These are phyloP conservation scores for Cariama cristata DNA, from an alignment of 2,113 vertebrate genomes.

Conservation along the genomic window DNA sequence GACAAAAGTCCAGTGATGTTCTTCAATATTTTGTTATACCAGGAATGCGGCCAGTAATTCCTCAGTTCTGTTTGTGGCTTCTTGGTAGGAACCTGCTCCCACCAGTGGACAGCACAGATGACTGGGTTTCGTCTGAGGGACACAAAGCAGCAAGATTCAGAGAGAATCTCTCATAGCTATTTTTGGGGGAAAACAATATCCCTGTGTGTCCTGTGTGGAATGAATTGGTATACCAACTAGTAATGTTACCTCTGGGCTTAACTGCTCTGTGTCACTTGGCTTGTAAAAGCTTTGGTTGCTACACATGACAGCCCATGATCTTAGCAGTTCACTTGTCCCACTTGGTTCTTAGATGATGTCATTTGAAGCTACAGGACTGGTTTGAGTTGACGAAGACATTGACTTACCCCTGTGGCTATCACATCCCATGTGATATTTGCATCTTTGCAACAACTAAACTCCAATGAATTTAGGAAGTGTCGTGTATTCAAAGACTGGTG, in stretches of 20 bases:
- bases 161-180: accelerated
- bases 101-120: background rate
- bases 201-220: background rate
- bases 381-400: background rate
- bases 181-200: background rate
- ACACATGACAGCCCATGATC: background rate
- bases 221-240: background rate
- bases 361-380: background rate
- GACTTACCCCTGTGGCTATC: background rate
- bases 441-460: background rate
- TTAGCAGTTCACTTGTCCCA: background rate
- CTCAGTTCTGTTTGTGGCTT: background rate
- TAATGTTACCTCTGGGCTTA: background rate
- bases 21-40: accelerated
- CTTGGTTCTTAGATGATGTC: background rate
- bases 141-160: background rate
- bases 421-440: background rate
- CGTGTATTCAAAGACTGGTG: background rate
- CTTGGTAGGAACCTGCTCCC: background rate
- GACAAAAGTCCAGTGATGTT: background rate
- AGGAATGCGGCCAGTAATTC: too few relatives aligned
- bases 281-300: background rate
- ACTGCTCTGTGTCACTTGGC: background rate
- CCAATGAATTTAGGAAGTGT: background rate
- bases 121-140: background rate